Percentiles rank a stretch among this genome's conserved stretches.
Evolutionary conservation across 2,113 vertebrate species (phyloP).

Genomic region (Galbula dea): DNA sequence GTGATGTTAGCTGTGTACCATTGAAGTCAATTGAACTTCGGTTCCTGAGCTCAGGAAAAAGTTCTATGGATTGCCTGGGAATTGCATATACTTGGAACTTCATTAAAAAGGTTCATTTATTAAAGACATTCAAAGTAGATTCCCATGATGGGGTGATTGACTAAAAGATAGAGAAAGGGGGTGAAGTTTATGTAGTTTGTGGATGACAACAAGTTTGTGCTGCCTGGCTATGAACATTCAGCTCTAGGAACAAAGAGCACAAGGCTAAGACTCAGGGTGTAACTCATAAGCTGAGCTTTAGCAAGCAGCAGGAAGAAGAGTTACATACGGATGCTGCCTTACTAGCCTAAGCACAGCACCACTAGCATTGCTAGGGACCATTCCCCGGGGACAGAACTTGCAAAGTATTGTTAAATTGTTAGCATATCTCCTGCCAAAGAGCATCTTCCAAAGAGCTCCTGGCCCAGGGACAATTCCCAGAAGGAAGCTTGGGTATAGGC

Average conservation of each 20-base stretch:
- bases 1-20: not conserved
- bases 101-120: not conserved
- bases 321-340: not conserved
- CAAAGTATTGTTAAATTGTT: not conserved
- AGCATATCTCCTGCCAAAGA: not conserved
- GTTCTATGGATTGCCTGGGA: not conserved
- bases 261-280: not conserved
- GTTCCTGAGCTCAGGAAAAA: not conserved
- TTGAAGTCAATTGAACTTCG: not conserved
- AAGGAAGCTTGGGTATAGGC: not conserved
- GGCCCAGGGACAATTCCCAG: not conserved
- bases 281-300: not conserved
- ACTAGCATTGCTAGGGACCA: not conserved
- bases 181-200: not conserved
- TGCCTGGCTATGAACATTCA: not conserved
- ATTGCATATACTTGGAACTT: not conserved
- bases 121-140: not conserved
- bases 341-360: not conserved
- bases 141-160: not conserved
- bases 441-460: not conserved
- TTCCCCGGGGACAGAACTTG: not conserved
- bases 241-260: not conserved
- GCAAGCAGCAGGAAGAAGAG: not conserved
- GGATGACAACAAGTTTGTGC: not conserved
- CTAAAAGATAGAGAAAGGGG: not conserved